Conservation (phyloP, 2,113 vertebrate species). For the Sakesphorus luctuosus region DNA sequence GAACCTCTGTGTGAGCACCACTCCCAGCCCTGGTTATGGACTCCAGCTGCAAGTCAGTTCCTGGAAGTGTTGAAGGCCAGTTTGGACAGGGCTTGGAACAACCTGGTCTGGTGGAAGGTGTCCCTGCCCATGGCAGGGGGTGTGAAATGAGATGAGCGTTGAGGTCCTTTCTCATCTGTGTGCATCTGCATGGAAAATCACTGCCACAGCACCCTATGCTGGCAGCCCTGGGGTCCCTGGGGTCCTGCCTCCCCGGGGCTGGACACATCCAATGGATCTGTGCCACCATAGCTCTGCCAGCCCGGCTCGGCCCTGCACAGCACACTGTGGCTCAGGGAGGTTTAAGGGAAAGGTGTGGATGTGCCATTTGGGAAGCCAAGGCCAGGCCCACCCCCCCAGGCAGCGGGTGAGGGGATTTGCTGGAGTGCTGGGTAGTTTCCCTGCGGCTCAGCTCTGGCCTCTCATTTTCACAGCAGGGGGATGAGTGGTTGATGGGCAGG, state of each 20-base stretch:
- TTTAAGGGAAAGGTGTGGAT: background rate
- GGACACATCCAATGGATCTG: rapidly evolving
- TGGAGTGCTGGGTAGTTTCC: background rate
- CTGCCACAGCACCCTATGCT: rapidly evolving
- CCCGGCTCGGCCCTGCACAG: background rate
- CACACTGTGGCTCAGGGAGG: rapidly evolving
- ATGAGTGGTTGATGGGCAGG: background rate
- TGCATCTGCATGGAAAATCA: background rate
- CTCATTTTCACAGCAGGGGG: background rate
- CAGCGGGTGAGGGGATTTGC: background rate
- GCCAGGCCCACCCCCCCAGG: rapidly evolving
- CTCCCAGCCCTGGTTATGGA: background rate
- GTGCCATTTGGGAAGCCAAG: background rate
- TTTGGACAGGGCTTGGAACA: no score
- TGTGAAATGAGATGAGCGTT: no score
- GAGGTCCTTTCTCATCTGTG: rapidly evolving
- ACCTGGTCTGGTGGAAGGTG: no score
- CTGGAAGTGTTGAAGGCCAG: no score
- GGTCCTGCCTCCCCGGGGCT: no score
- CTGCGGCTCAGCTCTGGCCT: background rate
- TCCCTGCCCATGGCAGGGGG: no score
- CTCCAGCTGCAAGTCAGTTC: no score
- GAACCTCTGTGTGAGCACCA: rapidly evolving
- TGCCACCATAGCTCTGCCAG: background rate
- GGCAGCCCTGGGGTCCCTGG: background rate